Evolutionary conservation across 2,888 invertebrate species (phyloP).

Genomic region (Conomelus anceps): DNA sequence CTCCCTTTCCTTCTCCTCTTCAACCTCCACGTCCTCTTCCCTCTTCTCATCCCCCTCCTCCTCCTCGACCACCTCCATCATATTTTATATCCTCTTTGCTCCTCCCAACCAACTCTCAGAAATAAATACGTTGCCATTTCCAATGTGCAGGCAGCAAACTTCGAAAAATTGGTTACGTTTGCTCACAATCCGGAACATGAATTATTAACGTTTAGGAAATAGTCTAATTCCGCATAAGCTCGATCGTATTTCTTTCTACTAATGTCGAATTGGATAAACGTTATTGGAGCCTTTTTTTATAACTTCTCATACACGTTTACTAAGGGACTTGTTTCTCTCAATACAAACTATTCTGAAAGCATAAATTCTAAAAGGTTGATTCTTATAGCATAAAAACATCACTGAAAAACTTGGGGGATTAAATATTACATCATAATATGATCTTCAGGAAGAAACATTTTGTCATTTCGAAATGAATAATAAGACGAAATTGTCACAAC

Average conservation of each 20-base stretch:
- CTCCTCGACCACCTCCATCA: background rate
- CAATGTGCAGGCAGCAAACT: background rate
- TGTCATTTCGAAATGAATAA: no score
- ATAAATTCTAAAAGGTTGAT: background rate
- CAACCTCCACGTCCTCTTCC: background rate
- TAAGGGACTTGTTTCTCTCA: background rate
- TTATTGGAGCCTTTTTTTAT: no score
- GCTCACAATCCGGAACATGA: background rate
- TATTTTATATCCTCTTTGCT: background rate
- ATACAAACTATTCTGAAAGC: background rate
- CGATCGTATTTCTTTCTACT: background rate
- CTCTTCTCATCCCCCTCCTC: background rate
- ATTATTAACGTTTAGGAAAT: background rate
- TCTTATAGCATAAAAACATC: no score
- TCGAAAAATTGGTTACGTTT: background rate
- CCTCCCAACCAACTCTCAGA: background rate
- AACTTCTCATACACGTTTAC: no score
- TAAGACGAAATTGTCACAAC: no score
- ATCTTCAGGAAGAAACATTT: no score
- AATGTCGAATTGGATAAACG: background rate
- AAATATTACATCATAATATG: no score
- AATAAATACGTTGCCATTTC: background rate
- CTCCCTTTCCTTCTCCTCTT: background rate
- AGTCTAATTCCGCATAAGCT: background rate
- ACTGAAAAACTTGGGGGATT: no score